Evolutionary conservation across 2,797 vertebrate species (phyloP).

Genomic region (Arvicola amphibius): DNA sequence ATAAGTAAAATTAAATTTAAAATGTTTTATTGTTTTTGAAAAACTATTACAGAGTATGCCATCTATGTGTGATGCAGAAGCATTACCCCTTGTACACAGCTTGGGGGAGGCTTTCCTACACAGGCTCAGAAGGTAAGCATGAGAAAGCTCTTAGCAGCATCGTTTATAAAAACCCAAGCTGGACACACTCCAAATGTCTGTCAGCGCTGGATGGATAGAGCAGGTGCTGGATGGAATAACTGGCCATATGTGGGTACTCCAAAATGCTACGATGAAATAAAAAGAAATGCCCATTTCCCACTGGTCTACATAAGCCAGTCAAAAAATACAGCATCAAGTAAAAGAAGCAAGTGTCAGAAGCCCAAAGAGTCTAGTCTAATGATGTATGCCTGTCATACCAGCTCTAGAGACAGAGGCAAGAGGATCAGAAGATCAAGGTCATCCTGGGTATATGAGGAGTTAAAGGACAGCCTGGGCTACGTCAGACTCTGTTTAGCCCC

Average conservation of each 20-base stretch:
- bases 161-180: not conserved
- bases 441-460: not conserved
- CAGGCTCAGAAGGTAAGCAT: not conserved
- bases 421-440: not conserved
- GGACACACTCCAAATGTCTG: not conserved
- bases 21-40: too few species aligned
- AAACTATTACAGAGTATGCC: not conserved
- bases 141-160: not conserved
- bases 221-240: not conserved
- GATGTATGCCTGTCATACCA: not conserved
- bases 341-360: constrained; percentile 30
- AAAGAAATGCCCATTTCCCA: not conserved
- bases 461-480: not conserved
- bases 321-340: not conserved
- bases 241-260: accelerated
- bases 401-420: not conserved
- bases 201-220: not conserved
- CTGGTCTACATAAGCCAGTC: not conserved
- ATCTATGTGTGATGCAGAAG: too few species aligned
- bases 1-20: too few species aligned
- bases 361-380: not conserved
- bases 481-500: not conserved
- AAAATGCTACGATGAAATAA: not conserved
- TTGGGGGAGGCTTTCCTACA: not conserved
- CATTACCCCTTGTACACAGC: not conserved